Conservation (phyloP, 2,113 vertebrate genomes). For the Megaceryle torquata region DNA sequence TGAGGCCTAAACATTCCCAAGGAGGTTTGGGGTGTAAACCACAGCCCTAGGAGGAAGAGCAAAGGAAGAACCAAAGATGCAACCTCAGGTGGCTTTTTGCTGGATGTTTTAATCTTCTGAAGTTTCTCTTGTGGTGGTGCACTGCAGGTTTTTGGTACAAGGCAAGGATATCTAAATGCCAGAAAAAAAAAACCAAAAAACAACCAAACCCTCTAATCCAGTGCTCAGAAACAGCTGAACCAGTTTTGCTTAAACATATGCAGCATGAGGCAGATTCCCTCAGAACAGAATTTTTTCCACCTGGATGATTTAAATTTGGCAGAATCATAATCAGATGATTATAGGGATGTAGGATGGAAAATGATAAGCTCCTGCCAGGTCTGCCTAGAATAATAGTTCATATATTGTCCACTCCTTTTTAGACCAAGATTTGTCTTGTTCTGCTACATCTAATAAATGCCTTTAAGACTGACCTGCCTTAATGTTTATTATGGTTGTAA, state of each 20-base stretch:
- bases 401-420: background rate
- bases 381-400: background rate
- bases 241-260: background rate
- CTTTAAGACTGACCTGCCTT: background rate
- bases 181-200: background rate
- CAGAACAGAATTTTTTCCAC: background rate
- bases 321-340: background rate
- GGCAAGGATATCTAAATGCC: background rate
- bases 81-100: background rate
- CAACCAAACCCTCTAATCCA: background rate
- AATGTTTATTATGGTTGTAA: background rate
- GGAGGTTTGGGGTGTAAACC: background rate
- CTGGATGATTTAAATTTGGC: slow-evolving; percentile 13
- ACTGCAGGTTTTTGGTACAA: background rate
- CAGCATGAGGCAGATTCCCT: background rate
- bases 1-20: background rate
- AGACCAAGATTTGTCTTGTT: slow-evolving; percentile 21
- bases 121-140: background rate
- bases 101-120: background rate
- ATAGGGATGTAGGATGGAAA: background rate
- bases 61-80: background rate
- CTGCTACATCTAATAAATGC: background rate
- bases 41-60: background rate
- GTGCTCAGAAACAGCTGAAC: background rate
- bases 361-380: background rate